Evolutionary conservation across 2,888 invertebrate genomes (phyloP).

Genomic region (Amiota minor): DNA sequence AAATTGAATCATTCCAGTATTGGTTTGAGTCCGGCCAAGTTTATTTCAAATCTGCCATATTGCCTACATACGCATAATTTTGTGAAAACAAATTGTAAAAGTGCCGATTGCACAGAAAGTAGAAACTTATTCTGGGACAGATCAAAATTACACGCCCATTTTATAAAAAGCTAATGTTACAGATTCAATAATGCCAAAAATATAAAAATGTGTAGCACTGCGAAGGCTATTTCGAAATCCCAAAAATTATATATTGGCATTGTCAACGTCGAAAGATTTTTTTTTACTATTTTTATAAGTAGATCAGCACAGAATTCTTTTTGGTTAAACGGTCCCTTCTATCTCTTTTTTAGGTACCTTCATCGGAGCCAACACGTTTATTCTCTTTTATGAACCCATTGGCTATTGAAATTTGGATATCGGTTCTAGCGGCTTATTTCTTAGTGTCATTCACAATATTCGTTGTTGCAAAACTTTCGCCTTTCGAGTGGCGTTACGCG

Average conservation of each 20-base stretch:
- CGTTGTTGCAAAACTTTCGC: slow-evolving; percentile 85
- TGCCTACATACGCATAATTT: too few species aligned
- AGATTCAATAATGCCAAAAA: too few species aligned
- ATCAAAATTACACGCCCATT: too few species aligned
- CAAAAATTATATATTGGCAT: background rate
- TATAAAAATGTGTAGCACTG: too few species aligned
- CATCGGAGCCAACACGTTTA: slow-evolving; percentile 80
- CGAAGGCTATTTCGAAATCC: too few species aligned
- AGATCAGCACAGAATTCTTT: background rate
- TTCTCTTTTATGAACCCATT: slow-evolving; percentile 93
- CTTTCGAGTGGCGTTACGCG: slow-evolving; percentile 86
- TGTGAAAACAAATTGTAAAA: background rate
- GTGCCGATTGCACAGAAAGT: background rate
- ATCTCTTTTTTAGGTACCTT: slow-evolving; percentile 77
- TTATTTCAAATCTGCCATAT: too few species aligned
- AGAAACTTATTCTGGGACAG: background rate
- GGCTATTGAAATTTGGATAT: slow-evolving; percentile 90
- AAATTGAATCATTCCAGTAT: background rate
- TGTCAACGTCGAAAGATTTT: background rate
- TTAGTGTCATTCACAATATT: slow-evolving; percentile 86
- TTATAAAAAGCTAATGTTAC: too few species aligned
- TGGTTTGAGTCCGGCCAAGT: too few species aligned
- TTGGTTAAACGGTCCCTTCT: background rate
- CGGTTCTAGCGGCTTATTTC: slow-evolving; percentile 85
- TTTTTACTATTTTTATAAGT: background rate